Evolutionary conservation across 2,113 vertebrate genomes (phyloP).

Genomic region (Hyla sarda): DNA sequence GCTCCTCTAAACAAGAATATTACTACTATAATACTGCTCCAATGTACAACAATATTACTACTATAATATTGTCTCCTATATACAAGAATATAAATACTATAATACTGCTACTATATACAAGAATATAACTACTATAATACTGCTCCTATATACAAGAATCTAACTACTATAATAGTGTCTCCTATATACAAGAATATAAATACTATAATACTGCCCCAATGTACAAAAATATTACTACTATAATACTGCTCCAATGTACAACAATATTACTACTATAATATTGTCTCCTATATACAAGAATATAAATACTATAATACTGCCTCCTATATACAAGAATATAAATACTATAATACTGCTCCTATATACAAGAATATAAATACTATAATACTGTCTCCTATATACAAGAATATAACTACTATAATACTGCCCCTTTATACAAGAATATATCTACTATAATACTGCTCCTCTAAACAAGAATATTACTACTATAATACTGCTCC

Average conservation of each 20-base stretch:
- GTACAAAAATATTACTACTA: not conserved
- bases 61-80: constrained; percentile 1
- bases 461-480: not conserved
- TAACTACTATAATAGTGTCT: too few relatives aligned
- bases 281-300: not conserved
- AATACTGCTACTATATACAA: too few relatives aligned
- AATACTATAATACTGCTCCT: constrained; percentile 6
- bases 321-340: not conserved
- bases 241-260: constrained; percentile 5
- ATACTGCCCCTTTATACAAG: constrained; percentile 1
- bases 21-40: not conserved
- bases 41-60: not conserved
- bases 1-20: constrained; percentile 3
- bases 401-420: constrained; percentile 8
- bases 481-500: constrained; percentile 1
- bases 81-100: not conserved
- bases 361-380: constrained; percentile 2
- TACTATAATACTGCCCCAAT: constrained; percentile 6
- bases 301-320: constrained; percentile 11
- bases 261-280: not conserved
- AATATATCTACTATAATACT: constrained; percentile 12
- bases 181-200: too few relatives aligned
- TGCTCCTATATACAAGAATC: too few relatives aligned
- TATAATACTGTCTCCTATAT: not conserved
- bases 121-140: too few relatives aligned